Conservation (phyloP, 2,797 vertebrate species). For the Neomorphus geoffroyi region DNA sequence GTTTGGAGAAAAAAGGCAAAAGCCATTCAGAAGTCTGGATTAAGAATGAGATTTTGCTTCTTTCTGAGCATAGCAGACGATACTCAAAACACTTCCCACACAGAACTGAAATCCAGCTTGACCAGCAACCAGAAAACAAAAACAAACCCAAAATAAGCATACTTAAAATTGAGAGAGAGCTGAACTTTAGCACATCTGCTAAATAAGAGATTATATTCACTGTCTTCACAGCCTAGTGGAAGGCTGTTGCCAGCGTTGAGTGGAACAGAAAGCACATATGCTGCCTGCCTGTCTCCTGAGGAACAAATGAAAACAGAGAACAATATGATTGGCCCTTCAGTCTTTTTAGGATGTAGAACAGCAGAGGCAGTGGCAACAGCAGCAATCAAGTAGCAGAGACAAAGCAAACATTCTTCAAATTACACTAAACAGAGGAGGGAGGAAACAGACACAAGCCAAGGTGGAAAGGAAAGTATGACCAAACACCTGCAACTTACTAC, state of each 20-base stretch:
- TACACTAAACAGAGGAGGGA: background rate
- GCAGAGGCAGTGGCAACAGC: background rate
- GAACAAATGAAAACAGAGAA: background rate
- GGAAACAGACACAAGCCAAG: background rate
- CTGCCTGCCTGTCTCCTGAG: background rate
- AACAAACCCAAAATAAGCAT: background rate
- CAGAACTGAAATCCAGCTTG: background rate
- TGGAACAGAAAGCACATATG: background rate
- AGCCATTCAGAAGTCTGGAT: background rate
- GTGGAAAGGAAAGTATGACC: background rate
- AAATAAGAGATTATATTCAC: background rate
- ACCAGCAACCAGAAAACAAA: background rate
- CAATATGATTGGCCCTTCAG: background rate
- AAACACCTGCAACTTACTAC: background rate
- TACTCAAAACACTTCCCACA: background rate
- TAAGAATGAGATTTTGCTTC: background rate
- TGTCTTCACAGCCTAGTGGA: background rate
- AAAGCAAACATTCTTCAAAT: background rate
- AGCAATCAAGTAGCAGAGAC: background rate
- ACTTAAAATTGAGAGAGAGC: background rate
- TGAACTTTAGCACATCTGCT: background rate
- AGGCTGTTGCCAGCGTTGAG: background rate
- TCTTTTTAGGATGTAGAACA: background rate
- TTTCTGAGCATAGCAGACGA: background rate
- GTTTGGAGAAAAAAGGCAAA: background rate